Evolutionary conservation across 2,113 vertebrate species (phyloP).

Genomic region (Hippocampus barbouri): DNA sequence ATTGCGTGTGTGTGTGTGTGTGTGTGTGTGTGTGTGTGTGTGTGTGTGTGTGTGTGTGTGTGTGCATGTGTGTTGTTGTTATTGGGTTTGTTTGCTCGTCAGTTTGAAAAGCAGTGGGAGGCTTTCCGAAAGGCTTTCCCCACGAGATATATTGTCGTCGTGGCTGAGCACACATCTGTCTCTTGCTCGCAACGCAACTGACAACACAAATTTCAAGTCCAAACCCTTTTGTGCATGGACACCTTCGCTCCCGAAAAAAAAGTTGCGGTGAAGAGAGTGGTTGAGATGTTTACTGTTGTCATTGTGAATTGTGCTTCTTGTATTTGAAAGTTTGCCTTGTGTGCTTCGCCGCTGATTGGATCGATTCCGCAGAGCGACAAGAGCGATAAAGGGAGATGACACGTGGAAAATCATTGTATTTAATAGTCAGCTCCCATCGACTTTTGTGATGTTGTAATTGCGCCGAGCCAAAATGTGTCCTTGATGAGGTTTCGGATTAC

Average conservation of each 20-base stretch:
- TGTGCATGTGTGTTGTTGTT: constrained; percentile 11
- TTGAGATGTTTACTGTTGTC: constrained; percentile 39
- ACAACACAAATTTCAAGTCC: constrained; percentile 51
- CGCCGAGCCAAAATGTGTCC: constrained; percentile 37
- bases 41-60: constrained; percentile 45
- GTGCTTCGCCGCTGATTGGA: constrained; percentile 50
- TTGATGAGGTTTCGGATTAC: constrained; percentile 57
- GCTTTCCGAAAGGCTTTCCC: constrained; percentile 60
- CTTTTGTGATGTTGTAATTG: constrained; percentile 49
- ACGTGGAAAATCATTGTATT: constrained; percentile 57
- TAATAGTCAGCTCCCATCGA: constrained; percentile 54
- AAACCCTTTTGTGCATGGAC: constrained; percentile 45
- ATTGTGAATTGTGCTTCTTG: constrained; percentile 39
- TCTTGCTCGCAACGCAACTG: constrained; percentile 58
- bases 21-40: constrained; percentile 56
- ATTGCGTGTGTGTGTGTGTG: constrained; percentile 55
- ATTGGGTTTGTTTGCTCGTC: constrained; percentile 48
- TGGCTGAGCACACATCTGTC: constrained; percentile 72
- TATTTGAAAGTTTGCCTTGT: constrained; percentile 35
- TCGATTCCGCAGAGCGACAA: constrained; percentile 62
- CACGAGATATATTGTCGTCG: constrained; percentile 63
- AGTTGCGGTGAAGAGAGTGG: constrained; percentile 21
- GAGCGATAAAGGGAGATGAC: constrained; percentile 60
- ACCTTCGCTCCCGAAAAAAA: constrained; percentile 29
- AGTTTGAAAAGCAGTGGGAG: constrained; percentile 67